Evolutionary conservation across 2,888 invertebrate species (phyloP), one percentile per base, ranked within the genome.

Genomic region (Erynnis tages): DNA sequence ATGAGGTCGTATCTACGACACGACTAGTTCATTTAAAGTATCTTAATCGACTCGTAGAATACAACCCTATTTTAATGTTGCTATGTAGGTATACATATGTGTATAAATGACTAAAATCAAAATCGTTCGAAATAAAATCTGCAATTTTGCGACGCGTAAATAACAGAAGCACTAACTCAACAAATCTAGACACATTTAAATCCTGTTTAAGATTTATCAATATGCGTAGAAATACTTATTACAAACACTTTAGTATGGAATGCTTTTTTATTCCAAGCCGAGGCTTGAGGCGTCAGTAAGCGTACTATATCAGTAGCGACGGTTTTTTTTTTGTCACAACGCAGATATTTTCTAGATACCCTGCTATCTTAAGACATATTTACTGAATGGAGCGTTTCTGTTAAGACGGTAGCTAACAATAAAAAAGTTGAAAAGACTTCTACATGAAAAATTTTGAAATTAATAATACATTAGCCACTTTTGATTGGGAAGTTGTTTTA

Each of bases 281-380:
- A 32, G 32, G 7, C 32, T 30, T 30, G 13, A 30, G 48, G 48
- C 48, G 48, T 32, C 48, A 32, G 48, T 48, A 48, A 40, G 40
- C 40, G 48, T 16, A 11, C 23, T n/a, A 21, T 40, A 32, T 48
- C 40, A 40, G 48, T 48, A 48, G 48, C 30, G 5, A 17, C 23
- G 16, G 16, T 38, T 48, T 48, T 48, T 47, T 48, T 48, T 48
- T 48, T 40, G 30, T 32, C 32, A 48, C 30, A 6, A 32, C 38
- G 8, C 23, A 48, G 48, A 40, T 40, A 40, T 48, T 40, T 48
- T 48, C 48, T 48, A 16, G 48, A 48, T 48, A 48, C 30, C 40
- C 48, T 32, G 11, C 38, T 48, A 48, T 48, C 40, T 40, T 40
- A 40, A 48, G 48, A 48, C 48, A 48, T 48, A 48, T 48, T 48